Conservation (phyloP, 1,140 invertebrate species). For the Drosophila tsacasi region DNA sequence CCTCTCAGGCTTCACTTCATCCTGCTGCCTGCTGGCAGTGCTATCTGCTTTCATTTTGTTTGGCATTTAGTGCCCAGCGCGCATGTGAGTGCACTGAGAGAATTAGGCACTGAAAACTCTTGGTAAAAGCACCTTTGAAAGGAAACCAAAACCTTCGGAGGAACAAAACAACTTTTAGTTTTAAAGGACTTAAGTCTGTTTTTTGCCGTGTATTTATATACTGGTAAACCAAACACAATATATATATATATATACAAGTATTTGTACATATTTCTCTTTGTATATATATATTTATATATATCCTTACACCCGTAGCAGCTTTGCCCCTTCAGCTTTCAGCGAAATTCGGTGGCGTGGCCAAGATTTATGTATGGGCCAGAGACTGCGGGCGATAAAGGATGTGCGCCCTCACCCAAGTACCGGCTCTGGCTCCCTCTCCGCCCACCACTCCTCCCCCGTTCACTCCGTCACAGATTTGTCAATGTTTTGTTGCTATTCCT, state of each 20-base stretch:
- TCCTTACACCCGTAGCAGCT: slow-evolving; percentile 37
- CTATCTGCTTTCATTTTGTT: slow-evolving; percentile 42
- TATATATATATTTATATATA: background rate
- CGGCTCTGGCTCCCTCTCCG: background rate
- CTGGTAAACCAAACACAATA: background rate
- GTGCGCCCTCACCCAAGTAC: slow-evolving; percentile 31
- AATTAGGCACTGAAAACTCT: background rate
- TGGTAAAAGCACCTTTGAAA: background rate
- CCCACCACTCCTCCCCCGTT: background rate
- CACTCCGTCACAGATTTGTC: slow-evolving; percentile 61
- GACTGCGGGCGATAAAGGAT: slow-evolving; percentile 51
- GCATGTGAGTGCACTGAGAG: background rate
- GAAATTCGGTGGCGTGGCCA: slow-evolving; percentile 69
- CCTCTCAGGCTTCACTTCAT: background rate
- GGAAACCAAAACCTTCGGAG: background rate
- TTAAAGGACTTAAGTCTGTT: background rate
- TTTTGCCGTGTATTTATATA: background rate
- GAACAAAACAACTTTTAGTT: background rate
- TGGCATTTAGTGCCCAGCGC: slow-evolving; percentile 59
- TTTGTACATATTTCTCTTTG: background rate
- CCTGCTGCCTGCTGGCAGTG: background rate
- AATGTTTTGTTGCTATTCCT: slow-evolving; percentile 44
- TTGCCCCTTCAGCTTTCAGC: slow-evolving; percentile 46
- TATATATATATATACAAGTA: background rate
- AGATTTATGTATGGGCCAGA: slow-evolving; percentile 59